Evolutionary conservation across 2,888 invertebrate species (phyloP).

Genomic region (Fragum fragum): DNA sequence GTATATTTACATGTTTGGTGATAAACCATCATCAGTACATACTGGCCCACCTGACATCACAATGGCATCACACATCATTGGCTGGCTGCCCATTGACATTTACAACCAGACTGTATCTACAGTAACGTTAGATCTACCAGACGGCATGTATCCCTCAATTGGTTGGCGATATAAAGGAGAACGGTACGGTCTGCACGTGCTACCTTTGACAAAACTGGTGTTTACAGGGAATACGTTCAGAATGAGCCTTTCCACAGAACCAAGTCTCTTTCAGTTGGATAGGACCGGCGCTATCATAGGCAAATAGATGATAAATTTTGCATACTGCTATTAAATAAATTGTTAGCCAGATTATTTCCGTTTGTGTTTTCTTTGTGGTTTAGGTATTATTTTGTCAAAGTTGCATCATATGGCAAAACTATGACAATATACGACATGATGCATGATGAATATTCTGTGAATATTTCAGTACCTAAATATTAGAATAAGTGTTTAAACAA

Average conservation of each 20-base stretch:
- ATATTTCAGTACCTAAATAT: too few species aligned
- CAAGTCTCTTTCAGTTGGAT: background rate
- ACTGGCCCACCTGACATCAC: background rate
- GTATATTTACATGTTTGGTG: conserved; percentile 70
- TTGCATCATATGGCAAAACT: too few species aligned
- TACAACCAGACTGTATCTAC: background rate
- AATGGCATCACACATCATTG: conserved; percentile 67
- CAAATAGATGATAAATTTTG: background rate
- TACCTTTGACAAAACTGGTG: background rate
- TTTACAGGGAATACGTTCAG: background rate
- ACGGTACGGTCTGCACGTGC: background rate
- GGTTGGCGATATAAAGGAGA: conserved; percentile 16
- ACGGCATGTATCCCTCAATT: background rate
- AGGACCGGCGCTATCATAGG: background rate
- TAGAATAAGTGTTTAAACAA: too few species aligned
- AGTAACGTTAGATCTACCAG: background rate
- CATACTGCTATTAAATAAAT: too few species aligned
- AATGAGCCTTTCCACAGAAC: conserved; percentile 17
- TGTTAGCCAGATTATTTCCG: too few species aligned
- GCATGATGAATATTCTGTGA: too few species aligned
- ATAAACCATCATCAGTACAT: background rate
- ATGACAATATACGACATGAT: too few species aligned
- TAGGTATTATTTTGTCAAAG: too few species aligned
- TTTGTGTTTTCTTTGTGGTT: too few species aligned
- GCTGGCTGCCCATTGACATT: conserved; percentile 73